These are phyloP conservation scores for Pterostichus niger DNA, from an alignment of 2,888 invertebrate genomes.

Conservation along the genomic window DNA sequence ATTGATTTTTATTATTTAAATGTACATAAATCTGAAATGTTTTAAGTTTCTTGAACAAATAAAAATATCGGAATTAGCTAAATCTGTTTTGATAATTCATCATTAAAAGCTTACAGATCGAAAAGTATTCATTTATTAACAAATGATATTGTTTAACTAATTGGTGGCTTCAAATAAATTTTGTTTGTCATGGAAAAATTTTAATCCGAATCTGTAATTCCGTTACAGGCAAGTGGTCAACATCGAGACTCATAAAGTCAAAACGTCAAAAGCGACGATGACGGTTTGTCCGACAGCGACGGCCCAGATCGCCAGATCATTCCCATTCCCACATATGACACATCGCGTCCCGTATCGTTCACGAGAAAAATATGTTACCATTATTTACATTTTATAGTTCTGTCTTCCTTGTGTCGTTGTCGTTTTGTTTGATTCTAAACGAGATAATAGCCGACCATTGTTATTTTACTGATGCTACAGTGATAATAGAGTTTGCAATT, in stretches of 20 bases:
- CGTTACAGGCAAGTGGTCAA: constrained; percentile 8
- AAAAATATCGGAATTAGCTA: too few relatives aligned
- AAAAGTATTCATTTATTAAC: too few relatives aligned
- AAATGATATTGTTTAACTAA: neutral
- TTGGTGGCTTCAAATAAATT: neutral
- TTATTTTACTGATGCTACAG: constrained; percentile 18
- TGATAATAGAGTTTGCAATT: constrained; percentile 21
- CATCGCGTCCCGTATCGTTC: constrained; percentile 36
- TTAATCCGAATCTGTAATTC: constrained; percentile 22
- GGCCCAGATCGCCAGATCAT: constrained; percentile 7
- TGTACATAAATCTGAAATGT: too few relatives aligned
- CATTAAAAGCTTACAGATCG: too few relatives aligned
- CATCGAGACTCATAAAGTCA: neutral
- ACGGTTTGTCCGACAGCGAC: neutral
- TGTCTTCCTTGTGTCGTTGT: constrained; percentile 25
- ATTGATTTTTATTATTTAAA: too few relatives aligned
- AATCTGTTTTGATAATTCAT: too few relatives aligned
- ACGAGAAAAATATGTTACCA: constrained; percentile 39
- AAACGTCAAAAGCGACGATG: constrained; percentile 14
- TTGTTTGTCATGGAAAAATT: neutral
- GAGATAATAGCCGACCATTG: constrained; percentile 23
- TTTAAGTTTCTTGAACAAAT: too few relatives aligned
- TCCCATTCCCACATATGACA: constrained; percentile 43
- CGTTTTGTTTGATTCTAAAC: constrained; percentile 31
- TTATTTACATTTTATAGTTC: constrained; percentile 41